Evolutionary conservation across 2,797 vertebrate species (phyloP), one percentile per base, ranked within the genome.

Genomic region (Helostoma temminkii): DNA sequence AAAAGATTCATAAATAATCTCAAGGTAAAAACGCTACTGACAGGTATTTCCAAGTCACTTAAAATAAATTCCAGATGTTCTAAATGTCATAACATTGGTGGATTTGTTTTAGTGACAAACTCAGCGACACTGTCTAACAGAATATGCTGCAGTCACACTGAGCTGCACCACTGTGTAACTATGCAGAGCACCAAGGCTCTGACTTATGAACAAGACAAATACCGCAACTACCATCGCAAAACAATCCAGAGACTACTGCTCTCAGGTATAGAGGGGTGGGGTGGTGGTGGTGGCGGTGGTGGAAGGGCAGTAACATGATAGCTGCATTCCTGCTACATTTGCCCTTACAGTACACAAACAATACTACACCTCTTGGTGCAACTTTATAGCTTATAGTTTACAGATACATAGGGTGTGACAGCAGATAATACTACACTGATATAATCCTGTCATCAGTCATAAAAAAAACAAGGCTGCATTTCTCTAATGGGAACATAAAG

Each of bases 161-260:
- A 52, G 53, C 46, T 58, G 22, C n/a, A 9, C 0, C 42, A 28
- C 2, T 48, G 4, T 67, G 66, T 59, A 54, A 45, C 63, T 58
- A 41, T 37, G 76, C 66, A 71, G 55, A 69, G 61, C 34, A 5
- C 8, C n/a, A n/a, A 6, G n/a, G 19, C 24, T 1, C 47, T 41
- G 57, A 74, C 66, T 77, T 67, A 45, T 34, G 56, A 59, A 36
- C 46, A 60, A 32, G 30, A 32, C 30, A 15, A 37, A 58, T 30
- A 52, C 63, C 58, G 78, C 65, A 59, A 45, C 55, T 16, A 25
- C 32, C 32, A 41, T 26, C 62, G 41, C 12, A 58, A 25, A 34
- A 73, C 58, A 76, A 66, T 59, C 61, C 78, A 54, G 58, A 37
- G 6, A 19, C 25, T 50, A 60, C 69, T 74, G 66, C 53, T 63